These are phyloP conservation scores for Aphaenogaster floridana DNA, from an alignment of 1,140 invertebrate genomes.

Conservation along the genomic window DNA sequence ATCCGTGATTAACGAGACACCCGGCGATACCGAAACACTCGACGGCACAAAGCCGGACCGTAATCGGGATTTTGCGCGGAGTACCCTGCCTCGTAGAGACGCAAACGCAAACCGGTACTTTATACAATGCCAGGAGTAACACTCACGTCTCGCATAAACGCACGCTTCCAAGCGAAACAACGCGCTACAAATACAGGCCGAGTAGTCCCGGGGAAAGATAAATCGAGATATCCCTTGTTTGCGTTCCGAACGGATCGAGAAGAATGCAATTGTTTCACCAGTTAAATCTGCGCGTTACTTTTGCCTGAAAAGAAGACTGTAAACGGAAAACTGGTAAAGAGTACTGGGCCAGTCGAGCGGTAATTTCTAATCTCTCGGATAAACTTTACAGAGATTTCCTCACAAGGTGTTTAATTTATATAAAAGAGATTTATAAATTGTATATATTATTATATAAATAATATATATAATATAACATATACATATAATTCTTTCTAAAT, in stretches of 20 bases:
- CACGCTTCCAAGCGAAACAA: conserved; percentile 18
- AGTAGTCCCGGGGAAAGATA: conserved; percentile 25
- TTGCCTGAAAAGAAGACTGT: not conserved
- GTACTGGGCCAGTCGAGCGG: not conserved
- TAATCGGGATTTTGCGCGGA: conserved; percentile 48
- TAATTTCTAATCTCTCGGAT: conserved; percentile 3
- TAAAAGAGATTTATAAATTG: too few relatives aligned
- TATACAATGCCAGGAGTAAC: conserved; percentile 23
- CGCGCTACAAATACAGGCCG: conserved; percentile 20
- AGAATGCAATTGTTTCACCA: conserved; percentile 6
- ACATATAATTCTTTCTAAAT: not conserved
- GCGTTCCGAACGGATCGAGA: conserved; percentile 30
- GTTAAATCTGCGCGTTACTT: conserved; percentile 4
- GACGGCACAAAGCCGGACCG: conserved; percentile 53
- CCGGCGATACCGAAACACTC: conserved; percentile 27
- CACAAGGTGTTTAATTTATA: not conserved
- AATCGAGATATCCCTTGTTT: conserved; percentile 52
- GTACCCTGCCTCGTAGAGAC: not conserved
- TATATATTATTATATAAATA: not conserved
- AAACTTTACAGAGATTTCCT: not conserved
- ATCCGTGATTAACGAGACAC: conserved; percentile 59
- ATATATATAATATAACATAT: not conserved
- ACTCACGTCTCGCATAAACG: conserved; percentile 38
- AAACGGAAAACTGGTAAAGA: not conserved
- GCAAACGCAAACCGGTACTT: conserved; percentile 44